Conservation (phyloP, 2,113 vertebrate species). For the Sceloporus undulatus region DNA sequence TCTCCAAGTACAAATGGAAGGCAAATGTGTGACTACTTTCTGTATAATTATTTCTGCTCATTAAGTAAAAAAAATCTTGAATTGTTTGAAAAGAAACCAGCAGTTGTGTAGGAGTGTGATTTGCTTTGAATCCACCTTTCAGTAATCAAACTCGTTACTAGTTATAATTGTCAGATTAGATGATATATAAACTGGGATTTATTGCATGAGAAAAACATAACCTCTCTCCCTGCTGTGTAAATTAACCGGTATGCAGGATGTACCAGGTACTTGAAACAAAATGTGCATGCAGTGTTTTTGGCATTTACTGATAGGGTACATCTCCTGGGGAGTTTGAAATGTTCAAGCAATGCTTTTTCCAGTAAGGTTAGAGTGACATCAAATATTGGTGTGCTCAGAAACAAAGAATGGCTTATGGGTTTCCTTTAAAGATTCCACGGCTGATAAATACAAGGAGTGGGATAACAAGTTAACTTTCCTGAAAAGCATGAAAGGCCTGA, state of each 20-base stretch:
- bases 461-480: neutral
- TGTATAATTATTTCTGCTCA: conserved; percentile 7
- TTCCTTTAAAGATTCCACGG: neutral
- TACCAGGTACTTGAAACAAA: neutral
- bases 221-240: conserved; percentile 3
- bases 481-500: neutral
- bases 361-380: conserved; percentile 5
- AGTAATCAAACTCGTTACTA: neutral
- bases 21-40: neutral
- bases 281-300: neutral
- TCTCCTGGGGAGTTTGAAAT: conserved; percentile 11
- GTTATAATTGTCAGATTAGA: neutral
- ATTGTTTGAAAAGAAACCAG: conserved; percentile 1
- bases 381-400: conserved; percentile 1
- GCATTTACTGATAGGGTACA: neutral
- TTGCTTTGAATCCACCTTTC: conserved; percentile 25
- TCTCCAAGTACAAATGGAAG: conserved; percentile 6
- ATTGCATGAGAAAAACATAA: neutral
- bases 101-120: neutral
- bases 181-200: conserved; percentile 1
- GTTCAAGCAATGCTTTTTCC: neutral
- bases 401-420: neutral
- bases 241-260: neutral
- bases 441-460: neutral
- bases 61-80: neutral